phyloP scores from a whole-genome alignment of 2,113 vertebrate genomes.

The Eulemur macaco region DNA sequence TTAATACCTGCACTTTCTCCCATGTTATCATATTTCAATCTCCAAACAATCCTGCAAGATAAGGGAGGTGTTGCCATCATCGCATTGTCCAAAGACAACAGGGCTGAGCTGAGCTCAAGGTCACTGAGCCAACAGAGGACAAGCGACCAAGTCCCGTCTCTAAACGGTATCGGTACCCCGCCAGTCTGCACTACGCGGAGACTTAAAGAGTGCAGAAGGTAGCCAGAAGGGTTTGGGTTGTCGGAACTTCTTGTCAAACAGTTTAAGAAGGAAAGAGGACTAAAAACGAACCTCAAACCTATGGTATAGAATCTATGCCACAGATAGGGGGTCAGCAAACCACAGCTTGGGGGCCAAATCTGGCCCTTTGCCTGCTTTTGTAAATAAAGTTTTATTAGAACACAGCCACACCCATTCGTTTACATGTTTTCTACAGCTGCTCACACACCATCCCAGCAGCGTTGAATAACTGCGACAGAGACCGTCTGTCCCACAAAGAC shows the following conservation, averaged over 20 bases:
- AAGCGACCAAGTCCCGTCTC: neutral
- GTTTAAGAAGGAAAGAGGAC: neutral
- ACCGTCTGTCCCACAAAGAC: neutral
- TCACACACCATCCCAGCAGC: neutral
- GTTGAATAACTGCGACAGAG: neutral
- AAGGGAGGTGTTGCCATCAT: too few relatives aligned
- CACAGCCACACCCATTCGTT: rapidly evolving
- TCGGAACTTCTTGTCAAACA: neutral
- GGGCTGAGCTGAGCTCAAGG: neutral
- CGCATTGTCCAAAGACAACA: neutral
- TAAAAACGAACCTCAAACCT: neutral
- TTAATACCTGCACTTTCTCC: neutral
- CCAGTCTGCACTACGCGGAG: rapidly evolving
- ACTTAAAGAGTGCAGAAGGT: neutral
- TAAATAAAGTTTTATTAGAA: conserved; percentile 22
- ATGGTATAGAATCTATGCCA: neutral
- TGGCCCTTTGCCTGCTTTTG: neutral
- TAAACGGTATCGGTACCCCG: rapidly evolving
- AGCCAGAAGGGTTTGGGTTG: rapidly evolving
- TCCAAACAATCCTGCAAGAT: rapidly evolving
- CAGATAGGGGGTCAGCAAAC: neutral
- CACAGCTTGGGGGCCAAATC: neutral
- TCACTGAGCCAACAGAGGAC: neutral
- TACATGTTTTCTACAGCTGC: neutral
- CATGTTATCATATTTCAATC: rapidly evolving